Conservation (phyloP, 1,140 invertebrate species). For the Notospermus geniculatus region DNA sequence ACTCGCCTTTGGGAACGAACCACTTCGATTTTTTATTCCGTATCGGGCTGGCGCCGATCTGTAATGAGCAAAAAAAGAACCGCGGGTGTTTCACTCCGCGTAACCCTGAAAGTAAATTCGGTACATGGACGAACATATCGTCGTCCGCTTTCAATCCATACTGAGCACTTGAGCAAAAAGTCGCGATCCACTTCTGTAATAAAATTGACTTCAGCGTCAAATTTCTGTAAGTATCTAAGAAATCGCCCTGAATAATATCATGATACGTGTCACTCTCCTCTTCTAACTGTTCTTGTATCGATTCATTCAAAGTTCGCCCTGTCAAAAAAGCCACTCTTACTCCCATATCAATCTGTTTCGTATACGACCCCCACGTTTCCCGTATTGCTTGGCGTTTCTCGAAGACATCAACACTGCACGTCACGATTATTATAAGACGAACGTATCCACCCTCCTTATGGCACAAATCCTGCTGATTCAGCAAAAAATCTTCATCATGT, state of each 20-base stretch:
- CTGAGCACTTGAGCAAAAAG: constrained; percentile 63
- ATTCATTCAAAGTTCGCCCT: constrained; percentile 1
- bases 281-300: background rate
- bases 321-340: constrained; percentile 24
- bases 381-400: constrained; percentile 24
- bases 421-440: constrained; percentile 6
- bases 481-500: no score
- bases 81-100: constrained; percentile 17
- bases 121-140: constrained; percentile 75
- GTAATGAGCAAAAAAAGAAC: constrained; percentile 10
- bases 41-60: constrained; percentile 27
- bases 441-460: constrained; percentile 3
- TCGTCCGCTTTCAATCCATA: constrained; percentile 85
- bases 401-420: background rate
- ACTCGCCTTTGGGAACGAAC: constrained; percentile 48
- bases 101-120: constrained; percentile 13
- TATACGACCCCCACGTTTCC: constrained; percentile 32
- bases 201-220: constrained; percentile 65
- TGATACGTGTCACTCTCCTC: constrained; percentile 9
- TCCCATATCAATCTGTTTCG: constrained; percentile 10
- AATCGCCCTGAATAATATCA: constrained; percentile 29
- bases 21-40: constrained; percentile 52
- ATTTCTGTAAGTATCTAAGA: constrained; percentile 28
- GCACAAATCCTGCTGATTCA: background rate
- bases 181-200: constrained; percentile 73